phyloP scores from a whole-genome alignment of 2,113 vertebrate genomes.

The Calcarius ornatus region DNA sequence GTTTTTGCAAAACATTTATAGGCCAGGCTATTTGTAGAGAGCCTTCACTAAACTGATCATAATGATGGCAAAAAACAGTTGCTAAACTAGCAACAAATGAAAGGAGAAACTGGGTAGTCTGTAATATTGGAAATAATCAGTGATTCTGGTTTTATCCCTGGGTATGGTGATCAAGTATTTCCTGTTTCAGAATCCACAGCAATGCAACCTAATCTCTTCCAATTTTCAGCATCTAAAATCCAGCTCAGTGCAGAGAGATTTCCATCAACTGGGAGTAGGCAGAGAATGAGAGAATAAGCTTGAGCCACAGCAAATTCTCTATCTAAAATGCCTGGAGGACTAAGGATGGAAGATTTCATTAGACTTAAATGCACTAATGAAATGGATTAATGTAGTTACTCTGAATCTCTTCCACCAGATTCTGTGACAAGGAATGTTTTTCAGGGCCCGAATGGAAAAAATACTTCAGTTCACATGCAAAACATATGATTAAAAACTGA shows the following conservation, averaged over 20 bases:
- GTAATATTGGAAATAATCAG: neutral
- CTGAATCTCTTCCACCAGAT: neutral
- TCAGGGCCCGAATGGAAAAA: slow-evolving; percentile 1
- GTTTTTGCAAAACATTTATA: neutral
- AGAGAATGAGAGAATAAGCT: slow-evolving; percentile 32
- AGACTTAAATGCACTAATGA: slow-evolving; percentile 45
- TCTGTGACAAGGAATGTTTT: slow-evolving; percentile 16
- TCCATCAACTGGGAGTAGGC: neutral
- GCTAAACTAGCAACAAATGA: neutral
- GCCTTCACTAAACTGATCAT: neutral
- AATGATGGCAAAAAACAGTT: neutral
- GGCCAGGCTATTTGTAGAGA: neutral
- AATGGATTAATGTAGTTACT: slow-evolving; percentile 44
- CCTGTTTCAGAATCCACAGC: neutral
- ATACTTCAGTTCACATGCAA: neutral
- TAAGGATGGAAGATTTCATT: slow-evolving; percentile 57
- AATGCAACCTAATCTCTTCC: neutral
- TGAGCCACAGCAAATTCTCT: slow-evolving; percentile 27
- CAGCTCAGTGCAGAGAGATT: neutral
- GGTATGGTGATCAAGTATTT: neutral
- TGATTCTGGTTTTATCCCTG: neutral
- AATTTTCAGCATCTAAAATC: neutral
- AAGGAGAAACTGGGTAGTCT: neutral
- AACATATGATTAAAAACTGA: slow-evolving; percentile 13
- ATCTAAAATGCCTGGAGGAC: neutral